A percentile compares a stretch with the other conserved stretches of the same genome.
Conservation (phyloP, 2,888 invertebrate species). For the Eupithecia pulchellata region DNA sequence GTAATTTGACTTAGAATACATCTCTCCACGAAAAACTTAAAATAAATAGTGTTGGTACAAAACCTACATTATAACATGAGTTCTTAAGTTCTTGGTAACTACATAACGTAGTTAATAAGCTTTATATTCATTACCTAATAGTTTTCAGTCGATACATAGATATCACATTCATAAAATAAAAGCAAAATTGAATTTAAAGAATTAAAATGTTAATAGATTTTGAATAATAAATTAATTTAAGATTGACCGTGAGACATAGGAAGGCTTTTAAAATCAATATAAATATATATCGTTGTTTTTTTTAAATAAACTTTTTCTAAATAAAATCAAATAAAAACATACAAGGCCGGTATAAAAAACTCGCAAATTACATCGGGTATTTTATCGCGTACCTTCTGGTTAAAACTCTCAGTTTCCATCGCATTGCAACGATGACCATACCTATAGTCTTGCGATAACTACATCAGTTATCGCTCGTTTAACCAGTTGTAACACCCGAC, state of each 20-base stretch:
- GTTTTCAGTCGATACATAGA: constrained; percentile 42
- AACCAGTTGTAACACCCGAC: neutral
- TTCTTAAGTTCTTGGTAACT: constrained; percentile 34
- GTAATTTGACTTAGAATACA: constrained; percentile 60
- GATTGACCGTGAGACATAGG: constrained; percentile 1
- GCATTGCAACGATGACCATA: neutral
- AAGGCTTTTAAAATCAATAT: neutral
- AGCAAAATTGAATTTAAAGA: neutral
- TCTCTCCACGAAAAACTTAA: constrained; percentile 32
- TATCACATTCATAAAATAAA: constrained; percentile 34
- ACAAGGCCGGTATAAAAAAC: neutral
- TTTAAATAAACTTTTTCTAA: neutral
- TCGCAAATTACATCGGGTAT: neutral
- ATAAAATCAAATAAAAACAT: neutral
- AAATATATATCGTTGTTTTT: neutral
- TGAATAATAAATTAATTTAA: constrained; percentile 2
- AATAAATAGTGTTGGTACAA: constrained; percentile 22
- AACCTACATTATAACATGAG: constrained; percentile 4
- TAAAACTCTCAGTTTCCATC: neutral
- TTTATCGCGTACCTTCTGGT: neutral
- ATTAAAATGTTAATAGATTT: neutral
- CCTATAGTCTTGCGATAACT: neutral
- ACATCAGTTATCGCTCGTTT: too few species aligned
- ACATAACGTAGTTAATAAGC: constrained; percentile 26
- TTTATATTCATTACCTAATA: constrained; percentile 37